Conservation (phyloP, 1,140 invertebrate genomes). For the Chlorops oryzae region DNA sequence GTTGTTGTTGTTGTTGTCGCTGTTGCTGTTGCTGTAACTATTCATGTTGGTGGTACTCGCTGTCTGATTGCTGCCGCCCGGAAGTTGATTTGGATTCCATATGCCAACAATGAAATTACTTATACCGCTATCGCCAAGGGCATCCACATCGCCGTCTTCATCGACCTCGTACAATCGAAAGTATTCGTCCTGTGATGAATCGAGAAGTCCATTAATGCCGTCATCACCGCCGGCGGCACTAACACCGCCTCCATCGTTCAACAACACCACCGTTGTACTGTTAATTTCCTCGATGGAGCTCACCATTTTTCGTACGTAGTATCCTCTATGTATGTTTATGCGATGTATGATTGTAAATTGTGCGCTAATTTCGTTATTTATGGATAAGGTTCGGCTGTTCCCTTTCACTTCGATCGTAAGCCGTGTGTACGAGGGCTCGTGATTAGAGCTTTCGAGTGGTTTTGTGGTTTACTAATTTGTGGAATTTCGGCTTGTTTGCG, state of each 20-base stretch:
- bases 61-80: slow-evolving; percentile 5
- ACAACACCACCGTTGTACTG: slow-evolving; percentile 2
- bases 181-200: slow-evolving; percentile 10
- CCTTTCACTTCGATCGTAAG: too few species aligned
- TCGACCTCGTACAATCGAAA: slow-evolving; percentile 14
- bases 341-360: too few species aligned
- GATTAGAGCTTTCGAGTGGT: too few species aligned
- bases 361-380: too few species aligned
- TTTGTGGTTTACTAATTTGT: too few species aligned
- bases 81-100: slow-evolving; percentile 11
- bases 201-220: too few species aligned
- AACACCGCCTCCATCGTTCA: too few species aligned
- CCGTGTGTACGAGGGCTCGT: too few species aligned
- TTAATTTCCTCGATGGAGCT: slow-evolving; percentile 13
- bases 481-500: too few species aligned
- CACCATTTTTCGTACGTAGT: slow-evolving; percentile 14
- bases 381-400: too few species aligned
- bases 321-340: too few species aligned
- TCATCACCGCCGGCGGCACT: too few species aligned
- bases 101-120: slow-evolving; percentile 9
- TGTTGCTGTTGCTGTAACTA: not conserved
- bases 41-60: slow-evolving; percentile 1
- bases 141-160: slow-evolving; percentile 4
- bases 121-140: not conserved
- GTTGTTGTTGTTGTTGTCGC: not conserved